Conservation (phyloP, 1,140 invertebrate genomes). For the Meloidogyne floridensis region DNA sequence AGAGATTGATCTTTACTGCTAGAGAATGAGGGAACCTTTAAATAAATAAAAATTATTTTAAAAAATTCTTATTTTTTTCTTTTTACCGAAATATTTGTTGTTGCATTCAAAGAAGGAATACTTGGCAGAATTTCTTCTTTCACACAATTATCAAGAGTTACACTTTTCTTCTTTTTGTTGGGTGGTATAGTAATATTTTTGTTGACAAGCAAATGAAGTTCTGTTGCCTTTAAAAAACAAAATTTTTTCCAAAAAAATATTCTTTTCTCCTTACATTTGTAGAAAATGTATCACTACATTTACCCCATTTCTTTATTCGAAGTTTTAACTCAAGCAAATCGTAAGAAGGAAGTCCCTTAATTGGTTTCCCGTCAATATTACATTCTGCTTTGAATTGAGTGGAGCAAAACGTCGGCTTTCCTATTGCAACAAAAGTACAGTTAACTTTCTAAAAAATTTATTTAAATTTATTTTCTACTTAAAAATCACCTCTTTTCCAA, state of each 20-base stretch:
- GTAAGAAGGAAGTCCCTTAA: neutral
- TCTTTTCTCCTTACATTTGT: neutral
- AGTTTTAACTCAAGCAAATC: neutral
- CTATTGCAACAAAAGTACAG: neutral
- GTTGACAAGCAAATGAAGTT: neutral
- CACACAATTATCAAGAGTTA: neutral
- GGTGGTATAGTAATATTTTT: neutral
- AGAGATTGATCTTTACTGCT: neutral
- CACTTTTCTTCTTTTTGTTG: neutral
- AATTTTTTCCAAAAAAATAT: neutral
- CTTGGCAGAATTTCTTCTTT: neutral
- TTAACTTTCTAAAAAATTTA: neutral
- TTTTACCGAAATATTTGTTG: too few relatives aligned
- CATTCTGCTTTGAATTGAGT: neutral
- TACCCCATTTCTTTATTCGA: neutral
- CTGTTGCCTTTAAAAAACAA: neutral
- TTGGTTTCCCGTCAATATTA: neutral
- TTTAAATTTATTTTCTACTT: neutral
- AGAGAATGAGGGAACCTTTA: neutral
- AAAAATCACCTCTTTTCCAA: neutral
- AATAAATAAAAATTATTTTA: too few relatives aligned
- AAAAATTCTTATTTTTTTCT: too few relatives aligned
- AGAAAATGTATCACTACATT: neutral
- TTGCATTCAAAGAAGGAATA: too few relatives aligned
- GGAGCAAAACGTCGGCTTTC: neutral